Evolutionary conservation across 2,113 vertebrate species (phyloP).

Genomic region (Gambusia holbrooki): DNA sequence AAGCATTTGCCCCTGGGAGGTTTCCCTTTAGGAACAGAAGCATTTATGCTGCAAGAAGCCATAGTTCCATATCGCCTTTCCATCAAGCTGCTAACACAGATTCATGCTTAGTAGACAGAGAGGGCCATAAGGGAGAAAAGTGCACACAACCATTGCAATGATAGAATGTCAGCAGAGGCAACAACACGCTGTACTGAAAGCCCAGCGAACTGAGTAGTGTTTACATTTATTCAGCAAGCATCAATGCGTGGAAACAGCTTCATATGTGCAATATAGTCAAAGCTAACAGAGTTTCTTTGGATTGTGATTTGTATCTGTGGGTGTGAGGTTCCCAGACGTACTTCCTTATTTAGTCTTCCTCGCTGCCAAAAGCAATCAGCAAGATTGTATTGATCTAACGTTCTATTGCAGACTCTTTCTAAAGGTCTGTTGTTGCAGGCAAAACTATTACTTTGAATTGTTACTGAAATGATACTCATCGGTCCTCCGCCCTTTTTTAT

Average conservation of each 20-base stretch:
- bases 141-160: slow-evolving; percentile 12
- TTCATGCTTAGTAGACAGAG: slow-evolving; percentile 14
- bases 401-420: neutral
- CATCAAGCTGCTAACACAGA: slow-evolving; percentile 38
- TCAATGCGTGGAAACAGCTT: slow-evolving; percentile 11
- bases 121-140: slow-evolving; percentile 11
- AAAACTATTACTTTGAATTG: neutral
- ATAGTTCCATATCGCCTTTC: slow-evolving; percentile 36
- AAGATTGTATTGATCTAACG: slow-evolving; percentile 17
- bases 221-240: slow-evolving; percentile 37
- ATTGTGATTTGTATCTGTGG: slow-evolving; percentile 41
- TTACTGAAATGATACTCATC: neutral
- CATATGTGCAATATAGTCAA: slow-evolving; percentile 20
- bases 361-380: neutral
- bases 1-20: slow-evolving; percentile 25
- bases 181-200: slow-evolving; percentile 8
- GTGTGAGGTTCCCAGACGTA: slow-evolving; percentile 14
- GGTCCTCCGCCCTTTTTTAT: neutral
- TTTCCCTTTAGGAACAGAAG: slow-evolving; percentile 27
- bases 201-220: slow-evolving; percentile 34
- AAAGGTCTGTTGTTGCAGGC: neutral
- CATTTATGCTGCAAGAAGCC: slow-evolving; percentile 5
- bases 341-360: slow-evolving; percentile 17
- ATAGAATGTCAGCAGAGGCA: slow-evolving; percentile 42
- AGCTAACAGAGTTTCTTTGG: slow-evolving; percentile 31